Base-by-base conservation (phyloP, 1,140 invertebrate species). In the Chrysopa pallens region DNA sequence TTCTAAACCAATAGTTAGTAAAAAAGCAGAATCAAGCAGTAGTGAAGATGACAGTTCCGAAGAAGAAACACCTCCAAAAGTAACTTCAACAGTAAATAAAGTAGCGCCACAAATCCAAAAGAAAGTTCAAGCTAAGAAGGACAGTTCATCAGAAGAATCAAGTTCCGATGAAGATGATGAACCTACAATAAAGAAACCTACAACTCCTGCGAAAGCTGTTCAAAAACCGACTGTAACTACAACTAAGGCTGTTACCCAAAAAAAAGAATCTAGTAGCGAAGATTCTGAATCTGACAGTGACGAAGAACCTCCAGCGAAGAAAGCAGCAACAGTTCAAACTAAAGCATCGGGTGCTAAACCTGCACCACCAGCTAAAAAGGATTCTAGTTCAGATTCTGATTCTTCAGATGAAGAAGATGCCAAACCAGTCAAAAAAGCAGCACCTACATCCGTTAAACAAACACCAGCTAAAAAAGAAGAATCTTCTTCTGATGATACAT, bases 201-300 rank as follows among this genome's bases (percentile, higher is more conserved):
- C 31, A 33, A 33, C 8, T 7, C 29, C 6, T 7, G 29, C 29
- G 6, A 9, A 33, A 33, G 31, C 6, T 33, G 17, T 23, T 23
- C 17, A 23, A 23, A 23, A 23, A 23, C 17, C 41, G 39, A 28
- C 23, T 13, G 38, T 33, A 27, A 45, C 45, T 39, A 36, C 43
- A 8, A 14, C 27, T 6, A 23, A 33, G 11, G 46, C 38, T 36
- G 36, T 42, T 14, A 9, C 46, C 28, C 27, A 49, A 11, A 52
- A 52, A 9, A 54, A 61, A 40, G 46, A 56, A 7, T 58, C 55
- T 15, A 63, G 60, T 46, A 65, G 64, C 11, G 43, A 45, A 15
- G 61, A 63, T 43, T 62, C 61, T 4, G 61, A 56, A 7, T 58
- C 55, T 13, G 62, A 59, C 45, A 64, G 64, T 15, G 43, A 45